A percentile compares a stretch with the other conserved stretches of the same genome.
Conservation (phyloP, 2,797 vertebrate genomes). For the Trematomus bernacchii region DNA sequence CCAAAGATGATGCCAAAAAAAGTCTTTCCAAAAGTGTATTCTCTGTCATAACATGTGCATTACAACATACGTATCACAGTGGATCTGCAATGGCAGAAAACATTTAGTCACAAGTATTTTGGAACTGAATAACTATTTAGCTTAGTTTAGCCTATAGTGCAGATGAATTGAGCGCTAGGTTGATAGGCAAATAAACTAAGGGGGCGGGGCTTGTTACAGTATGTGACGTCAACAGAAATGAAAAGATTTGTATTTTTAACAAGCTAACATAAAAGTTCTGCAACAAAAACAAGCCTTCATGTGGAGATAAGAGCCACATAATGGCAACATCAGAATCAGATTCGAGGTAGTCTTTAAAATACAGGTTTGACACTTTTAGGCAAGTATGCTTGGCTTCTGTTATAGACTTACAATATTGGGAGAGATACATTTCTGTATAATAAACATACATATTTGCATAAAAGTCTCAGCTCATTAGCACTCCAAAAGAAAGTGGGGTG, state of each 20-base stretch:
- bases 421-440: constrained; percentile 21
- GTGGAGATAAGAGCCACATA: background rate
- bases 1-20: no score
- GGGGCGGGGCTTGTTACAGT: no score
- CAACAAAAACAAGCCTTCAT: background rate
- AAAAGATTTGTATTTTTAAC: background rate
- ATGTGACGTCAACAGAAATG: background rate
- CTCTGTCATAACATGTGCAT: no score
- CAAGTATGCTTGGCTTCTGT: constrained; percentile 12
- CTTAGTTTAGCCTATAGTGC: no score
- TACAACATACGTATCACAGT: no score
- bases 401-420: background rate
- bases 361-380: constrained; percentile 11
- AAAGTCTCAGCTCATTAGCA: background rate
- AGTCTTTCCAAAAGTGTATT: no score
- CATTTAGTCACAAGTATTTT: no score
- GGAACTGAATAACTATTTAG: no score
- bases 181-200: no score
- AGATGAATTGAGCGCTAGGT: no score
- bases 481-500: background rate
- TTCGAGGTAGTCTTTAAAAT: background rate
- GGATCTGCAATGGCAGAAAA: no score
- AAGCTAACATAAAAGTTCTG: background rate
- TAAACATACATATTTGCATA: no score
- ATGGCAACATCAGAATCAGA: background rate